Evolutionary conservation across 2,888 invertebrate genomes (phyloP), one percentile per base, ranked within the genome.

Genomic region (Amblyteles armatorius): DNA sequence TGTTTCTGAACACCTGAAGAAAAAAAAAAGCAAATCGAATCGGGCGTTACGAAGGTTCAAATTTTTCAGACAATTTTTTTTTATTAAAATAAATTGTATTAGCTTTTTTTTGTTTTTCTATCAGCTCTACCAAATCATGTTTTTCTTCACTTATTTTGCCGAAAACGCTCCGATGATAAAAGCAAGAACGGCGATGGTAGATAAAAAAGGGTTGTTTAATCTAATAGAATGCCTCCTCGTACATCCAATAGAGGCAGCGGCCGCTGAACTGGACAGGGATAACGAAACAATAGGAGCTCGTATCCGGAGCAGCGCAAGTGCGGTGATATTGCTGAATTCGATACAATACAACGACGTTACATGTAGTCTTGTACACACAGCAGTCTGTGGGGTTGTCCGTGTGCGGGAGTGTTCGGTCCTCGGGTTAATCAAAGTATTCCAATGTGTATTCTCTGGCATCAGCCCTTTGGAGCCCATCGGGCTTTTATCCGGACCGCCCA

Each of bases 361-460:
- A 67, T 65, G 33, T 36, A 52, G 67, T 50, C 19, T 57, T 33
- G 16, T 68, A 50, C 52, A 36, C 7, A 26, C n/a, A 52, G 9
- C 48, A 16, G 79, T 52, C 26, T 5, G 11, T 4, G 29, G 26
- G 36, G 16, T 6, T 19, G 29, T 40, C 13, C 11, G 77, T 29
- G 65, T 77, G 48, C 55, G 74, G 16, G 74, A 16, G 74, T 44
- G 81, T 68, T 44, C 52, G 71, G 71, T 71, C 40, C 71, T 69
- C 71, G 88, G 88, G 90, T 91, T 92, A 91, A 91, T 91, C 90
- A 91, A 91, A 91, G 89, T 89, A 91, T 91, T 90, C 89, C 90
- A 90, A 89, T 89, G 87, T 88, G 55, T 90, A 88, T 87, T 88
- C 89, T 87, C 73, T 76, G 87, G 86, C 89, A 87, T 88, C 87